A percentile compares a stretch with the other conserved stretches of the same genome.
Conservation (phyloP, 2,113 vertebrate genomes). For the human (Homo sapiens) region DNA sequence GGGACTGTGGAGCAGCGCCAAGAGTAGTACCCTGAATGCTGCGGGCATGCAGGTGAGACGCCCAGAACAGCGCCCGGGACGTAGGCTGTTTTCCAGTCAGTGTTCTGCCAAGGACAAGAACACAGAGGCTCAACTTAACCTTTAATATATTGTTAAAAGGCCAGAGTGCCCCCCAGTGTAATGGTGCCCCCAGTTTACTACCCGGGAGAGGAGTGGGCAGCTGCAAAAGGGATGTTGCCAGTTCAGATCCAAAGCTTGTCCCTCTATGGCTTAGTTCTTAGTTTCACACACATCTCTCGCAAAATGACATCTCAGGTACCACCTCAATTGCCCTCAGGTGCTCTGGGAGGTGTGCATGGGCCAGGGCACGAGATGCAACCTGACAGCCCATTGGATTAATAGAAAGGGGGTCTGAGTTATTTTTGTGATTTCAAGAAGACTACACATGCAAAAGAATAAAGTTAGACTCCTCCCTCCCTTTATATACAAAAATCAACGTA, state of each 20-base stretch:
- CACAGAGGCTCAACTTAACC: background rate
- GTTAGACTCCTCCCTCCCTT: background rate
- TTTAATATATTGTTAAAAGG: background rate
- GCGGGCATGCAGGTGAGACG: fast-evolving
- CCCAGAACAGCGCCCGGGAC: fast-evolving
- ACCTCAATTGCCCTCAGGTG: background rate
- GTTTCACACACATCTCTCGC: background rate
- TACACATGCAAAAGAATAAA: background rate
- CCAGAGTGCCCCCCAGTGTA: too few relatives aligned
- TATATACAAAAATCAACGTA: background rate
- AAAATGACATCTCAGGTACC: background rate
- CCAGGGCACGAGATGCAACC: fast-evolving
- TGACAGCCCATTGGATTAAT: too few relatives aligned
- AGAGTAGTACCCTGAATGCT: background rate
- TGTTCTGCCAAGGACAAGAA: background rate
- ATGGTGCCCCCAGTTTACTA: background rate
- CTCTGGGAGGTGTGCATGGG: background rate
- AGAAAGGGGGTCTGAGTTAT: background rate
- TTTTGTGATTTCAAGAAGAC: background rate
- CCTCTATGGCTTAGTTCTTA: background rate
- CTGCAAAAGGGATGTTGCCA: background rate
- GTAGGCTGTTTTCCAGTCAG: background rate
- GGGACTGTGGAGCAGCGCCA: background rate
- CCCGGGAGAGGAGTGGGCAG: background rate
- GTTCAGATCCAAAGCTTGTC: background rate